A percentile compares a stretch with the other conserved stretches of the same genome.
phyloP scores from a whole-genome alignment of 2,888 invertebrate species.

The Rapana venosa region DNA sequence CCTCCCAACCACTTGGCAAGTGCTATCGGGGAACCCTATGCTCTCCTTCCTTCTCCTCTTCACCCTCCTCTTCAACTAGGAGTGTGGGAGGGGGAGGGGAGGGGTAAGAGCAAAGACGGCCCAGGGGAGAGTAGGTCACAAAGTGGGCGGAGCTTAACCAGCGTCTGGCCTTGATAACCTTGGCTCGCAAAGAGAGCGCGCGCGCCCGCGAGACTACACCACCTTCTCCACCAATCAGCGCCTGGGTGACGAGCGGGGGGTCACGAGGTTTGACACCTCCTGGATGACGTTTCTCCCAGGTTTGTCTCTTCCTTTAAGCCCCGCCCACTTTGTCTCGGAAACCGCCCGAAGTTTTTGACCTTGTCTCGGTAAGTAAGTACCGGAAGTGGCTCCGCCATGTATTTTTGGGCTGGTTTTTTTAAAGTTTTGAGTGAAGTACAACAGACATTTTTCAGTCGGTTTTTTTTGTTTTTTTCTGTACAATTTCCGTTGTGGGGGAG shows the following conservation, averaged over 20 bases:
- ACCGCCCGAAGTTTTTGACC: background rate
- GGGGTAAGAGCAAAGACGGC: background rate
- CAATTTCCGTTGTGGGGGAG: too few species aligned
- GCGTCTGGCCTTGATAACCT: conserved; percentile 41
- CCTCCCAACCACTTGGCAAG: background rate
- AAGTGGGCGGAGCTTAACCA: conserved; percentile 26
- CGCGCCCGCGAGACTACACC: background rate
- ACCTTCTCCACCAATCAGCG: conserved; percentile 32
- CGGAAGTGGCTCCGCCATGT: too few species aligned
- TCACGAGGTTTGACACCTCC: conserved; percentile 39
- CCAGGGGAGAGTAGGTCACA: background rate
- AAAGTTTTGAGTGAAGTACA: too few species aligned
- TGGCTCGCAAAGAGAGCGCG: background rate
- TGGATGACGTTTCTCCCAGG: background rate
- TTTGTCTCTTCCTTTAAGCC: background rate
- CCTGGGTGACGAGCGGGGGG: background rate
- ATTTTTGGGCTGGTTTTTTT: background rate
- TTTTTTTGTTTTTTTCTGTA: too few species aligned
- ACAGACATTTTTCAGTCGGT: too few species aligned
- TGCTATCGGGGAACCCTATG: background rate
- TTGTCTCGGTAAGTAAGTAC: background rate
- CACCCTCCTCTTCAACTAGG: background rate
- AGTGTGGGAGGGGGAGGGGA: background rate
- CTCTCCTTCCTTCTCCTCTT: background rate
- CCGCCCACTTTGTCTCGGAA: background rate